Conservation (phyloP, 64 coral and sea anemone genomes). For the Montipora capricornis region DNA sequence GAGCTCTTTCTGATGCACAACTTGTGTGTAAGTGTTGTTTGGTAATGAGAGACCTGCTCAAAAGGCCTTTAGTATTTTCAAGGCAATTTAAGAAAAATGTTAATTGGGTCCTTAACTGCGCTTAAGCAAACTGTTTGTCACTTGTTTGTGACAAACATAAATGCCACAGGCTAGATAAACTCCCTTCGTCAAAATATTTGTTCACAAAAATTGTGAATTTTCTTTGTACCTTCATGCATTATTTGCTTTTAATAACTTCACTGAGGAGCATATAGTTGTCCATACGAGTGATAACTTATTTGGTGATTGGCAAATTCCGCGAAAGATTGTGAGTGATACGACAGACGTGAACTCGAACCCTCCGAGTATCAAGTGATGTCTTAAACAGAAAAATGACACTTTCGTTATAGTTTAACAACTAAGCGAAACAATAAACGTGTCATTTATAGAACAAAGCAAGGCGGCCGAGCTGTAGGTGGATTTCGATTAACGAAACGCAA, state of each 20-base stretch:
- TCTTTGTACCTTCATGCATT: not conserved
- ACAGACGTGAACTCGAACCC: conserved; percentile 40
- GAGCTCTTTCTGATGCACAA: not conserved
- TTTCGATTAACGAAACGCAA: conserved; percentile 54
- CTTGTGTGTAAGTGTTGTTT: not conserved
- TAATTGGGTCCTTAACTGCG: conserved; percentile 41
- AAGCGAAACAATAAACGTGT: conserved; percentile 54
- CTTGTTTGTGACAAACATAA: conserved; percentile 48
- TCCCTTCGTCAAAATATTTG: conserved; percentile 30
- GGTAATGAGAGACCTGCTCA: conserved; percentile 10
- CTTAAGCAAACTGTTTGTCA: conserved; percentile 46
- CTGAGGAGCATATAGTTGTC: not conserved
- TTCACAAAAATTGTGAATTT: conserved; percentile 29
- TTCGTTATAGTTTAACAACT: conserved; percentile 2
- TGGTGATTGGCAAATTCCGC: conserved; percentile 28
- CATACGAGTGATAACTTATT: not conserved
- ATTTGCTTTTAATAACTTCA: conserved; percentile 50
- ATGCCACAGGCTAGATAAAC: conserved; percentile 15
- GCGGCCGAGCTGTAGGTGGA: conserved; percentile 48
- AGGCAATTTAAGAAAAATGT: conserved; percentile 25
- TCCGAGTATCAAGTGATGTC: conserved; percentile 35
- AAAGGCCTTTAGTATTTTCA: conserved; percentile 31
- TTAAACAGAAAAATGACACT: conserved; percentile 25
- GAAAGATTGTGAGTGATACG: conserved; percentile 20
- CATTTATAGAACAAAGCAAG: conserved; percentile 43